phyloP scores from a whole-genome alignment of 2,797 vertebrate genomes.

The Orestias chungarensis region DNA sequence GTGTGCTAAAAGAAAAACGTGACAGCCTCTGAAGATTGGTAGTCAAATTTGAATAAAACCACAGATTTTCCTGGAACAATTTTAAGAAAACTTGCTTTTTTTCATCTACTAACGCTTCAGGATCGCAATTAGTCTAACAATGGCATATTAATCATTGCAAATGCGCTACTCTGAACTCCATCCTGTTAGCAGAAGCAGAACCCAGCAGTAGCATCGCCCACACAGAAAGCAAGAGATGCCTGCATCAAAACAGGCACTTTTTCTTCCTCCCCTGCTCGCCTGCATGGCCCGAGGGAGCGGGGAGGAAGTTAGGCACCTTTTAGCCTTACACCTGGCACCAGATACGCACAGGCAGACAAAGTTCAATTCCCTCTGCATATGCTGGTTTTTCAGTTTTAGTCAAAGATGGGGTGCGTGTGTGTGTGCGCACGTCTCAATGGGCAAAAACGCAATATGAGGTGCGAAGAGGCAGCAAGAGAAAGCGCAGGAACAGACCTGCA shows the following conservation, averaged over 20 bases:
- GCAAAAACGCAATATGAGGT: slow-evolving; percentile 96
- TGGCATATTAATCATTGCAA: slow-evolving; percentile 17
- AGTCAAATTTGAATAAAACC: neutral
- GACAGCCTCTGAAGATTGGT: too few species aligned
- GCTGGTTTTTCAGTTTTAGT: slow-evolving; percentile 35
- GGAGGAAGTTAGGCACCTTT: slow-evolving; percentile 62
- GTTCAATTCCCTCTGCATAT: slow-evolving; percentile 51
- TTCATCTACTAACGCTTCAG: neutral
- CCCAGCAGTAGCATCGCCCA: slow-evolving; percentile 55
- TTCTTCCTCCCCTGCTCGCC: slow-evolving; percentile 33
- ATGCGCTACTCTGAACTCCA: slow-evolving; percentile 26
- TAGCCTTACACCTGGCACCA: slow-evolving; percentile 70
- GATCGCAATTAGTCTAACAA: slow-evolving; percentile 26
- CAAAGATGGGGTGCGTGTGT: slow-evolving; percentile 18
- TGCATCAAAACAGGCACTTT: slow-evolving; percentile 46
- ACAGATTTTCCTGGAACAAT: neutral
- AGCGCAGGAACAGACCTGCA: slow-evolving; percentile 96
- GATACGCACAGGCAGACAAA: slow-evolving; percentile 53
- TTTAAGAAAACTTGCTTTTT: neutral
- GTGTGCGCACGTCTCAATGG: slow-evolving; percentile 69
- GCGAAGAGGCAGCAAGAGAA: slow-evolving; percentile 90
- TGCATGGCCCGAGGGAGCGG: slow-evolving; percentile 43
- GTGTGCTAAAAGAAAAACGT: neutral
- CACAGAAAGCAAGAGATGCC: slow-evolving; percentile 56
- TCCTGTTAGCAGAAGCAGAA: slow-evolving; percentile 25